Evolutionary conservation across 2,797 vertebrate species (phyloP).

Genomic region (Cossypha niveicapilla): DNA sequence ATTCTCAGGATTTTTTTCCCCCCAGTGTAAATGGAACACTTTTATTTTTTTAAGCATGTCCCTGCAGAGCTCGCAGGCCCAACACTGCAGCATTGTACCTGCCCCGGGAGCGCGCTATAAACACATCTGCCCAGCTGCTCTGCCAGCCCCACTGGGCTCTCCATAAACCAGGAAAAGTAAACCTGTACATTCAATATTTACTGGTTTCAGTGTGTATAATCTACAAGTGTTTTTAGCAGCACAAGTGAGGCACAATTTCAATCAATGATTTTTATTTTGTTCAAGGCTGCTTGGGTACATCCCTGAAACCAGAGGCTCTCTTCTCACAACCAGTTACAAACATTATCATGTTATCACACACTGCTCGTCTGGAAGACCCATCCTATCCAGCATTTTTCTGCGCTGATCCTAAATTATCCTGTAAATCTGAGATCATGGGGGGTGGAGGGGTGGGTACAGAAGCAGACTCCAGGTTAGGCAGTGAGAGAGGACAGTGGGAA

Average conservation of each 20-base stretch:
- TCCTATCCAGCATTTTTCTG: background rate
- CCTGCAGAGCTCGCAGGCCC: background rate
- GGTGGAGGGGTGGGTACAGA: background rate
- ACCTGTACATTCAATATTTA: constrained; percentile 48
- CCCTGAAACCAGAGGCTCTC: background rate
- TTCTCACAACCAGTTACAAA: background rate
- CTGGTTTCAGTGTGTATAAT: background rate
- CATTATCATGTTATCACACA: background rate
- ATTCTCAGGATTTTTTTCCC: constrained; percentile 41
- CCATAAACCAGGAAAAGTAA: constrained; percentile 58
- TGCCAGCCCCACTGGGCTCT: constrained; percentile 43
- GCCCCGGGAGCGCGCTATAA: background rate
- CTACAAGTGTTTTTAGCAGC: constrained; percentile 21
- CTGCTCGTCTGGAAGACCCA: background rate
- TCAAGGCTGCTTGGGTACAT: background rate
- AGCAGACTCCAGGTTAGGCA: background rate
- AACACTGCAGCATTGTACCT: constrained; percentile 65
- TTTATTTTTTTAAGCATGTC: constrained; percentile 47
- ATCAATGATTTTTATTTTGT: background rate
- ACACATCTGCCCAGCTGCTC: constrained; percentile 56
- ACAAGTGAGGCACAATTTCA: background rate
- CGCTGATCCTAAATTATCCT: background rate
- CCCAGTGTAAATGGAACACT: constrained; percentile 54
- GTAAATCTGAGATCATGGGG: accelerated
- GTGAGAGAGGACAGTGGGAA: background rate